Percentiles rank a stretch among this genome's conserved stretches.
Conservation (phyloP, 2,797 vertebrate species). For the Cyprinella venusta region DNA sequence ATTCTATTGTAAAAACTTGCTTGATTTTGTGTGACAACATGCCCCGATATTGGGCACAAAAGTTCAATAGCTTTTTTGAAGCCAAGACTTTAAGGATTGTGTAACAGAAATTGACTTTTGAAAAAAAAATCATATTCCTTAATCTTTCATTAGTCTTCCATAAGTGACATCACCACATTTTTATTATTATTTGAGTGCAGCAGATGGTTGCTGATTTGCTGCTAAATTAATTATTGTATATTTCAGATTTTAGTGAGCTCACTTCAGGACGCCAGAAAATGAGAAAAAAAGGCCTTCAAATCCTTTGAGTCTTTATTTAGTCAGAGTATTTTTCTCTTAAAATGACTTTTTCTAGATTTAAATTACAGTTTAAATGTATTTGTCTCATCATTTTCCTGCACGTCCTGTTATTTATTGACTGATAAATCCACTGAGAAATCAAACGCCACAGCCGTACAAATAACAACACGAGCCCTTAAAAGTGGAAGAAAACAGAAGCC, state of each 20-base stretch:
- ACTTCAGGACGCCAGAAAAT: background rate
- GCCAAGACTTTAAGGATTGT: background rate
- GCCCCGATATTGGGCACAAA: background rate
- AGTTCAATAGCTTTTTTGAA: background rate
- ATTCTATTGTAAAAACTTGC: background rate
- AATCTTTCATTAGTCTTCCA: too few species aligned
- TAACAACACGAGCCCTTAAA: background rate
- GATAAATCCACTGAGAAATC: background rate
- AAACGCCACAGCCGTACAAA: background rate
- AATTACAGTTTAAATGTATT: background rate
- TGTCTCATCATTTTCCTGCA: background rate
- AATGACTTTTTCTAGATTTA: slow-evolving; percentile 1
- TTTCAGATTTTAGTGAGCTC: background rate
- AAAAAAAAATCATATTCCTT: background rate
- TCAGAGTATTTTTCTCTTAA: background rate
- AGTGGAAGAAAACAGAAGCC: background rate
- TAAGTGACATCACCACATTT: background rate
- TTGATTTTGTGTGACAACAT: background rate
- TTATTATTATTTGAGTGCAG: background rate
- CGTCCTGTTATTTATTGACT: background rate
- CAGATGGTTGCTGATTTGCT: background rate
- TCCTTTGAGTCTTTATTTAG: background rate
- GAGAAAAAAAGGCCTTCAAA: background rate
- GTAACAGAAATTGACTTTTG: background rate
- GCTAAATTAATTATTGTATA: background rate